Base-by-base conservation (phyloP, 2,888 invertebrate genomes). In the Altica lythri region DNA sequence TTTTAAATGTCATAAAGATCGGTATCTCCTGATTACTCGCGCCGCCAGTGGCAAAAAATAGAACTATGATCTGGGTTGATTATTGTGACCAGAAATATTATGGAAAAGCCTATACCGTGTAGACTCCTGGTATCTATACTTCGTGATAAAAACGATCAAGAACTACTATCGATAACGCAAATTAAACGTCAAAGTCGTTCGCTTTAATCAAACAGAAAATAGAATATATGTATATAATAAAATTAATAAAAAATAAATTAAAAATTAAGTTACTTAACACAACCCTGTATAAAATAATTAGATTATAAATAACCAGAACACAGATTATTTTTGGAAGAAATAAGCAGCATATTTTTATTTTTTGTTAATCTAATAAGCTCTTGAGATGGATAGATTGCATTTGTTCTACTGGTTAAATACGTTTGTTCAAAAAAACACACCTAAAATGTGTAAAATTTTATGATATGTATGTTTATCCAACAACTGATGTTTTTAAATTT, bases 301-400 rank as follows among this genome's bases (percentile, higher is more conserved):
- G 8, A 22, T 22, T 5, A 22, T 22, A 27, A 22, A 34, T 13
- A 18, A 34, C 32, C 25, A 16, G 59, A 60, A 57, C 55, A 55
- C 53, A 57, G 35, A 29, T 14, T 37, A 29, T 17, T 35, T 34
- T 34, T 48, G 53, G 53, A 53, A 54, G 57, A 51, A 34, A 38
- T 35, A 35, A 34, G 32, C 34, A 37, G 42, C 43, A 14, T 35
- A 35, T 16, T 27, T 25, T 17, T 29, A 45, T 30, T 47, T 17
- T 35, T 17, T 22, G 32, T 50, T 51, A 58, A 17, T 52, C 55
- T 53, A 55, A 45, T 58, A 58, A 58, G 58, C 58, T 58, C 58
- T 58, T 52, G 30, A 49, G 52, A 52, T 55, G 52, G 50, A 55
- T 52, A 51, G 52, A 55, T 52, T 52, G 52, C 58, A 49, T 55